These are phyloP conservation scores for Rallus limicola DNA, from an alignment of 2,113 vertebrate species.

Conservation along the genomic window DNA sequence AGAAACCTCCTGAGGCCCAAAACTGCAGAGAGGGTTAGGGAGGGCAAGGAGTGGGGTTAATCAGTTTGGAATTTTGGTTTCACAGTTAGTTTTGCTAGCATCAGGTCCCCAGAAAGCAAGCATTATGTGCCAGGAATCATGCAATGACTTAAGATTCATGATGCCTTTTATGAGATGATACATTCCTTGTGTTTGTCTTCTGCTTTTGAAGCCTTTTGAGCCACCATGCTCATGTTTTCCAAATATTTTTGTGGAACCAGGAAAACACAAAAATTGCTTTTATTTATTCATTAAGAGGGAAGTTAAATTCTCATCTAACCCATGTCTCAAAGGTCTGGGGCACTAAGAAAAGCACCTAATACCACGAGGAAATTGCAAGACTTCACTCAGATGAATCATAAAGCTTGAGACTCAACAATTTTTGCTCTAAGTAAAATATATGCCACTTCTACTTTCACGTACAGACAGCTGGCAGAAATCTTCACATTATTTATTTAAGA, in stretches of 20 bases:
- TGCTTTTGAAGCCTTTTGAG: not conserved
- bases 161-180: not conserved
- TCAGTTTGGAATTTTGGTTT: not conserved
- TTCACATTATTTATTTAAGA: slow-evolving; percentile 19
- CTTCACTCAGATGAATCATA: not conserved
- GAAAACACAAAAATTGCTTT: not conserved
- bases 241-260: not conserved
- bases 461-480: not conserved
- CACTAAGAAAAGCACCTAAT: not conserved
- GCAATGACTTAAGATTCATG: not conserved
- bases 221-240: not conserved
- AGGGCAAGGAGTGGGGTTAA: not conserved
- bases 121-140: not conserved
- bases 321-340: not conserved
- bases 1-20: not conserved
- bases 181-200: not conserved
- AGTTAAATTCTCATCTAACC: not conserved
- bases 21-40: not conserved
- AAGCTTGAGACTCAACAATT: not conserved
- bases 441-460: not conserved
- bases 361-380: not conserved
- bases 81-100: not conserved
- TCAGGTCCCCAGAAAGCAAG: not conserved
- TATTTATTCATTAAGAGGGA: not conserved
- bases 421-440: not conserved